Percentiles rank a stretch among this genome's conserved stretches.
Evolutionary conservation across 2,888 invertebrate genomes (phyloP).

Genomic region (Diplolepis rosae): DNA sequence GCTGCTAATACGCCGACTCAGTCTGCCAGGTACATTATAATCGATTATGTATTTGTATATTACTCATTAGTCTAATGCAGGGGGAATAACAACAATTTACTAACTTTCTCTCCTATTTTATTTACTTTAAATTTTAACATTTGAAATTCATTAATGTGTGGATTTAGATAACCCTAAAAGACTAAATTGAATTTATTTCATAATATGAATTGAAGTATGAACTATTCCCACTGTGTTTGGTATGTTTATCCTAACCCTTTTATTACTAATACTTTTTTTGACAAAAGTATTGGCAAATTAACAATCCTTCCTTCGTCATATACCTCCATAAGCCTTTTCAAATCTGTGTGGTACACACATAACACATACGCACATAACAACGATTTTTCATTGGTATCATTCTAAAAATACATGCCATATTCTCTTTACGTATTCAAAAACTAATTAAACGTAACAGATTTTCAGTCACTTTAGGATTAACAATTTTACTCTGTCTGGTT

Average conservation of each 20-base stretch:
- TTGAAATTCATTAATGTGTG: constrained; percentile 7
- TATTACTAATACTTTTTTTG: constrained; percentile 37
- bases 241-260: constrained; percentile 30
- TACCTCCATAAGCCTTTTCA: constrained; percentile 16
- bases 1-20: constrained; percentile 91
- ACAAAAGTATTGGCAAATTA: constrained; percentile 23
- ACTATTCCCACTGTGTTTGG: constrained; percentile 42
- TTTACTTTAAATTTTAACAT: constrained; percentile 12
- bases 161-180: not conserved
- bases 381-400: not conserved
- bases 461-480: constrained; percentile 15
- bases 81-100: constrained; percentile 36
- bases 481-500: constrained; percentile 21
- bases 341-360: constrained; percentile 23
- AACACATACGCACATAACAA: constrained; percentile 6
- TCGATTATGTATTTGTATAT: constrained; percentile 35
- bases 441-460: not conserved
- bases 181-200: not conserved
- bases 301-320: constrained; percentile 19
- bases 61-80: constrained; percentile 41
- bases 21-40: constrained; percentile 82
- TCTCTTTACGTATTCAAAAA: not conserved
- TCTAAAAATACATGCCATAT: not conserved
- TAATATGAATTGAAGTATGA: constrained; percentile 1
- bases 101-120: not conserved